A percentile compares a stretch with the other conserved stretches of the same genome.
Conservation (phyloP, 1,140 invertebrate genomes). For the Drosophila dunni region DNA sequence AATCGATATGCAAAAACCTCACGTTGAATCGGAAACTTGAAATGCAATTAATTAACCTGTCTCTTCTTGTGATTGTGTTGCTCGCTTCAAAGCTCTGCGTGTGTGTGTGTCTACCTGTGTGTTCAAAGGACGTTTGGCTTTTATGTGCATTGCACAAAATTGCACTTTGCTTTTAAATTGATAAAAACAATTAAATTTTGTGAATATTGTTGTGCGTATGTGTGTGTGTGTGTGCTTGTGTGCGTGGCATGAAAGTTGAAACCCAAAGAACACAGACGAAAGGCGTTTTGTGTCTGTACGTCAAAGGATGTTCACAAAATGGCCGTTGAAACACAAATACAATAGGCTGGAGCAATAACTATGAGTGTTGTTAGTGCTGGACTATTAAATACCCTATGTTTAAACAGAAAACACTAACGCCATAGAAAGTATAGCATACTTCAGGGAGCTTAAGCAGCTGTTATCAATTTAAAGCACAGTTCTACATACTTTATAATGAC, state of each 20-base stretch:
- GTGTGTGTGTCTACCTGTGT: background rate
- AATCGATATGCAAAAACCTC: constrained; percentile 21
- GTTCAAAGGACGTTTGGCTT: constrained; percentile 50
- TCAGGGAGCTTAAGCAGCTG: too few species aligned
- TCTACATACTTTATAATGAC: too few species aligned
- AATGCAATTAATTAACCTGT: constrained; percentile 67
- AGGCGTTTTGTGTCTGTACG: background rate
- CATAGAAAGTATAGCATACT: too few species aligned
- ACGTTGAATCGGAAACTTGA: constrained; percentile 47
- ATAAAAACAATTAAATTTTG: constrained; percentile 65
- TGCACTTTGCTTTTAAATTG: constrained; percentile 50
- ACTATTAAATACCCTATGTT: too few species aligned
- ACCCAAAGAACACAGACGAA: constrained; percentile 26
- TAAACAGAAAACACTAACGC: too few species aligned
- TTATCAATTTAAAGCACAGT: too few species aligned
- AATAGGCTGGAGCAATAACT: background rate
- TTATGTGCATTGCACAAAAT: constrained; percentile 3
- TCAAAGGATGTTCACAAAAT: constrained; percentile 23
- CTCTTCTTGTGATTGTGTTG: constrained; percentile 8
- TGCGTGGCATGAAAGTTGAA: constrained; percentile 36
- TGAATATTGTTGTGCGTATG: constrained; percentile 18
- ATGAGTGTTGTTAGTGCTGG: too few species aligned
- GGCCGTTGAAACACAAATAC: constrained; percentile 17
- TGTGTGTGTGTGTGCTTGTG: too few species aligned
- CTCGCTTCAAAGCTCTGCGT: background rate